Evolutionary conservation across 2,797 vertebrate genomes (phyloP), one percentile per base, ranked within the genome.

Genomic region (Sternarchorhynchus goeldii): DNA sequence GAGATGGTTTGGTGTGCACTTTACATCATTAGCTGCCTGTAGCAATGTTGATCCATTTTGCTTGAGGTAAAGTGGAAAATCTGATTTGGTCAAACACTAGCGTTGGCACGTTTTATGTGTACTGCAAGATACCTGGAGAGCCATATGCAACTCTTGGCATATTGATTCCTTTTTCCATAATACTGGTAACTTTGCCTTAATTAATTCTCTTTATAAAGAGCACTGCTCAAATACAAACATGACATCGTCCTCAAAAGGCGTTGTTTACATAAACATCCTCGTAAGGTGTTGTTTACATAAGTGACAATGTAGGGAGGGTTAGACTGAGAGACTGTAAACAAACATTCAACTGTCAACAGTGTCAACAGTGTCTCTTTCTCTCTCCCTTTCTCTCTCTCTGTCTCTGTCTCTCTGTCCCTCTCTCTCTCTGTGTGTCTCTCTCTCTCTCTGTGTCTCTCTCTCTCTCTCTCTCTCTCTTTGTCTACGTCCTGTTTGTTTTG

Each of bases 291-390:
- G 50, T 50, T 63, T 68, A 32, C n/a, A 17, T 71, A 65, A 21
- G 32, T 29, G 75, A 63, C 36, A 76, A 73, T 66, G 75, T 55
- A 82, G 76, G 75, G 60, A 67, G 34, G 73, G 18, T 50, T 57
- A 72, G 5, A 31, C 7, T 53, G 71, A 69, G 79, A 21, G 63
- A 72, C 62, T 72, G n/a, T 78, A 72, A 78, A 66, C 18, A 78
- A 53, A 50, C 45, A 50, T 50, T 50, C 45, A 50, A 50, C 45
- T 50, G 45, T 50, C 45, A 12, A 50, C 45, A 50, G 45, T 14
- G 8, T 36, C 34, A 36, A 36, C 34, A 36, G 34, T 50, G 10
- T 50, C 12, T 50, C 45, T 50, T 59, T 78, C n/a, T 36, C 4
- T 63, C 36, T 71, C 20, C 66, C 17, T 57, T 0, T 32, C 62